A percentile compares a stretch with the other conserved stretches of the same genome.
These are phyloP conservation scores for Brenthis hecate DNA, from an alignment of 2,888 invertebrate genomes.

Conservation along the genomic window DNA sequence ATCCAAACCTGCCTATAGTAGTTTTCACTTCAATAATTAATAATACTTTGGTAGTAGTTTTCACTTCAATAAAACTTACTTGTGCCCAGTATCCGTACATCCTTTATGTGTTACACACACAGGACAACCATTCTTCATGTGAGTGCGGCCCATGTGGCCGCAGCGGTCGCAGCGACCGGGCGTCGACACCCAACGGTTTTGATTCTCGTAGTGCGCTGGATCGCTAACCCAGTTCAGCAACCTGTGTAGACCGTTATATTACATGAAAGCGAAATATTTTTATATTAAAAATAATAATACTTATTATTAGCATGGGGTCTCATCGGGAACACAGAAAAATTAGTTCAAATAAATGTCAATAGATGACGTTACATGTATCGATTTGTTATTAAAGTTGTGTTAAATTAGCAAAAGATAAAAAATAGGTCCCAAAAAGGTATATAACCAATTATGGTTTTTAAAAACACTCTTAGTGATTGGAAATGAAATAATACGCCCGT, in stretches of 20 bases:
- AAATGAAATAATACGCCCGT: too few relatives aligned
- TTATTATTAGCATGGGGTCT: too few relatives aligned
- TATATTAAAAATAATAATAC: background rate
- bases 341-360: too few relatives aligned
- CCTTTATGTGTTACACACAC: constrained; percentile 84
- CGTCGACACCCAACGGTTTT: constrained; percentile 78
- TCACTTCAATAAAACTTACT: constrained; percentile 60
- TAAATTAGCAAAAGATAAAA: too few relatives aligned
- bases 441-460: too few relatives aligned
- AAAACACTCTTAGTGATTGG: too few relatives aligned
- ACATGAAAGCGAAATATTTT: background rate
- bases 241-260: constrained; percentile 52
- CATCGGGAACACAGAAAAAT: too few relatives aligned
- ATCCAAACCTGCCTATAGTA: too few relatives aligned
- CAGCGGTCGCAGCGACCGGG: constrained; percentile 86
- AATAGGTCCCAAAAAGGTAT: too few relatives aligned
- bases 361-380: too few relatives aligned
- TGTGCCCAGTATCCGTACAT: constrained; percentile 84
- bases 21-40: background rate
- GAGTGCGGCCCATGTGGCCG: constrained; percentile 87
- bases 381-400: too few relatives aligned
- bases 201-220: constrained; percentile 75
- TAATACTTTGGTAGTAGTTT: too few relatives aligned
- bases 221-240: constrained; percentile 85
- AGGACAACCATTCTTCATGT: constrained; percentile 85